These are phyloP conservation scores for Polymixis flavicincta DNA, from an alignment of 2,888 invertebrate species.

Conservation along the genomic window DNA sequence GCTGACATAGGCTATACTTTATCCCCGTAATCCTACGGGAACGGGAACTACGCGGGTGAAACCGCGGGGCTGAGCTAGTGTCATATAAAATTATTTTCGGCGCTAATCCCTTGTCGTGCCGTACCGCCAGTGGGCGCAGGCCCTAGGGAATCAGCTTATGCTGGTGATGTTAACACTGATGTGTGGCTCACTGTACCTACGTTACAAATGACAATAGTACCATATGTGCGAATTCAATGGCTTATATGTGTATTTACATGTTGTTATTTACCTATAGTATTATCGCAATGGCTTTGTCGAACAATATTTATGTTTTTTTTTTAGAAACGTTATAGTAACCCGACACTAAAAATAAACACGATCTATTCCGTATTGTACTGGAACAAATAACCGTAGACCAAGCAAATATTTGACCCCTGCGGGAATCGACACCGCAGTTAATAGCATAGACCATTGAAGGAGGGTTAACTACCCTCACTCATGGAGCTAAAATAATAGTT, in stretches of 20 bases:
- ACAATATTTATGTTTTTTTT: constrained; percentile 12
- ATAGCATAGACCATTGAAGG: too few relatives aligned
- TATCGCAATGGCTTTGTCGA: constrained; percentile 1
- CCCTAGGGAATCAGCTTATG: neutral
- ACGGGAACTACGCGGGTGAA: too few relatives aligned
- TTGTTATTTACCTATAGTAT: neutral
- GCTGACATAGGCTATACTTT: too few relatives aligned
- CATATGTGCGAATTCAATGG: neutral
- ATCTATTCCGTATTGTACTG: constrained; percentile 21
- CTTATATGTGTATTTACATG: neutral
- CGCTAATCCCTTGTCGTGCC: too few relatives aligned
- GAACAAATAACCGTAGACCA: constrained; percentile 25
- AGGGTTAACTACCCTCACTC: constrained; percentile 1
- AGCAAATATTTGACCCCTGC: constrained; percentile 9
- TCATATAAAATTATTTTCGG: too few relatives aligned
- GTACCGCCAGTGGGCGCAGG: too few relatives aligned
- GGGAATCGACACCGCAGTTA: constrained; percentile 14
- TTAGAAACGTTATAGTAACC: neutral
- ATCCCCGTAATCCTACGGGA: too few relatives aligned
- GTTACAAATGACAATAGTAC: neutral
- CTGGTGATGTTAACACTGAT: neutral
- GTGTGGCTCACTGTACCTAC: neutral
- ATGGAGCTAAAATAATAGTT: constrained; percentile 4
- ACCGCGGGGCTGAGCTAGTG: too few relatives aligned
- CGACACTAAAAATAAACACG: constrained; percentile 14